Conservation (phyloP, 2,888 invertebrate species). For the Caenorhabditis sp. region DNA sequence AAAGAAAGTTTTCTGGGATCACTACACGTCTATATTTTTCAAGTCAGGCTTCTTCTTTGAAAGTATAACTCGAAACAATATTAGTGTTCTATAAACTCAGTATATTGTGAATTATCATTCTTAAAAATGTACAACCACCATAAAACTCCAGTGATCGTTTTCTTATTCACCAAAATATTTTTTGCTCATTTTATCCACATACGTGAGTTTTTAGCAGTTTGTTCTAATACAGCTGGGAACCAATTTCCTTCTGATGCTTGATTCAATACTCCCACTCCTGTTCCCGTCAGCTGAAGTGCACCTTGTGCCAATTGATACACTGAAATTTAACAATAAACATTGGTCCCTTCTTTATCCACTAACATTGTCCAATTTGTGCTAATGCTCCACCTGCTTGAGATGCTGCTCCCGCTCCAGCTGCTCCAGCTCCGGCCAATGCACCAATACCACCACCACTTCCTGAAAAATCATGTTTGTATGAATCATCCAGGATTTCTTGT, state of each 20-base stretch:
- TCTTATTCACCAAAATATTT: too few species aligned
- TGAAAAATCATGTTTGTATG: too few species aligned
- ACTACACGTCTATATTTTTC: too few species aligned
- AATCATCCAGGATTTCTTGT: too few species aligned
- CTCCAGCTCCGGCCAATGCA: conserved; percentile 55
- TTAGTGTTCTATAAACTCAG: too few species aligned
- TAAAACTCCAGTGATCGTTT: too few species aligned
- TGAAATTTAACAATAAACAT: conserved; percentile 33
- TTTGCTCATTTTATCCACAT: neutral
- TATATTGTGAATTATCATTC: too few species aligned
- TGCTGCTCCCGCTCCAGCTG: conserved; percentile 56
- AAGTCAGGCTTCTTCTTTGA: too few species aligned
- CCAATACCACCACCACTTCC: conserved; percentile 41
- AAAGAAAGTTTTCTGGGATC: too few species aligned
- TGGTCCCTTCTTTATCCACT: neutral
- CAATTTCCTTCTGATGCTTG: conserved; percentile 66
- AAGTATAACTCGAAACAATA: too few species aligned
- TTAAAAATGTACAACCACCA: too few species aligned
- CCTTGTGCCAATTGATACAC: conserved; percentile 68
- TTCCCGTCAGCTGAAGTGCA: conserved; percentile 65
- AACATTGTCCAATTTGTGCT: conserved; percentile 59
- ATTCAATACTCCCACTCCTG: conserved; percentile 67
- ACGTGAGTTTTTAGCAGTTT: conserved; percentile 48
- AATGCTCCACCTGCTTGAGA: conserved; percentile 59
- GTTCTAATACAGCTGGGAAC: conserved; percentile 66